Evolutionary conservation across 2,113 vertebrate genomes (phyloP), one percentile per base, ranked within the genome.

Genomic region (Rhinogobius similis): DNA sequence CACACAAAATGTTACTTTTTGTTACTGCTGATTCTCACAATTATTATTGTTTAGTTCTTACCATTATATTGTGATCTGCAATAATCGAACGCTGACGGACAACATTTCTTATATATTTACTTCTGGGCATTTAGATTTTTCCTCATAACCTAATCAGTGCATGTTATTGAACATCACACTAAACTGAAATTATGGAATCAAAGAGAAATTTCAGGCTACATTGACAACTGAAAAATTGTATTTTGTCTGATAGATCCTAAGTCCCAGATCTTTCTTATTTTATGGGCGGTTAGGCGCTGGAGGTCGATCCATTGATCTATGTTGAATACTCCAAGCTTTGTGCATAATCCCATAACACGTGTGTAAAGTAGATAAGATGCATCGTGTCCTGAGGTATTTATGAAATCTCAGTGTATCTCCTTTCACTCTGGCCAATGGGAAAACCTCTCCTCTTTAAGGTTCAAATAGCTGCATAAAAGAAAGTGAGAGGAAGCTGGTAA

Each of bases 331-430:
- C 8, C 0, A n/a, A 21, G 16, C 29, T 36, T 36, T 61, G 58
- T 38, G 58, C 3, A 10, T 61, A 38, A 61, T 61, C 58, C 58
- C 21, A n/a, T 38, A 36, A 36, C 29, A 32, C 18, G 8, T 21
- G 29, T n/a, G 58, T 36, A 21, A 61, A 61, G 58, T 21, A 36
- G 58, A 21, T 61, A 61, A 36, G 58, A 61, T 61, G 20, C 18
- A 61, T 36, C 20, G 3, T 38, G 58, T 36, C 29, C 58, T 36
- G 29, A 8, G 58, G 29, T 9, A 4, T 38, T 3, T n/a, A 4
- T 61, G 3, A 36, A 61, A 61, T 36, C 27, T 18, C 16, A 26
- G 8, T 6, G 5, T 11, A 36, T 36, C 8, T 20, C 29, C 32
- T 61, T 61, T 61, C 8, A n/a, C 10, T 32, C 9, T 36, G 29